Conservation (phyloP, 2,797 vertebrate genomes). For the Toxotes lorentzi region DNA sequence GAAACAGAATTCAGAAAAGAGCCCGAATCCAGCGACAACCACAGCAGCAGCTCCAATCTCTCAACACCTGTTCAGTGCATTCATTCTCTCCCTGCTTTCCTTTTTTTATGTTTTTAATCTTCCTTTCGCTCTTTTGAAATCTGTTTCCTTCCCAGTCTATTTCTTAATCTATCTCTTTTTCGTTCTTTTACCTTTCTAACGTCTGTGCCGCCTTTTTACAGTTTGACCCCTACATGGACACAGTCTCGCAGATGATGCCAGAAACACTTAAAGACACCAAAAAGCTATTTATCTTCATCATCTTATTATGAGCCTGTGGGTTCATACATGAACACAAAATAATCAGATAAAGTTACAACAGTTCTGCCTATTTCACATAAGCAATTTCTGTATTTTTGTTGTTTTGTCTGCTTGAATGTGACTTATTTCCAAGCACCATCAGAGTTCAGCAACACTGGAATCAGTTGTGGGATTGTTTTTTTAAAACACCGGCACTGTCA, state of each 20-base stretch:
- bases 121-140: slow-evolving; percentile 23
- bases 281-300: neutral
- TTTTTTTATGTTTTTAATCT: slow-evolving; percentile 34
- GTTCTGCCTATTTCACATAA: neutral
- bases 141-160: slow-evolving; percentile 1
- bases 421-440: too few species aligned
- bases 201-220: neutral
- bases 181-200: neutral
- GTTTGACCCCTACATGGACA: neutral
- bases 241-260: neutral
- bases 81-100: slow-evolving; percentile 9
- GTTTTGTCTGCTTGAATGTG: neutral
- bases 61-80: slow-evolving; percentile 2
- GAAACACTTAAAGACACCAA: neutral
- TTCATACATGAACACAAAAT: neutral
- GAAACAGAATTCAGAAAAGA: slow-evolving; percentile 37
- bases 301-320: neutral
- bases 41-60: slow-evolving; percentile 16
- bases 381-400: too few species aligned
- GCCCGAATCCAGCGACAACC: slow-evolving; percentile 33
- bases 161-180: slow-evolving; percentile 10
- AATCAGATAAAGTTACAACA: neutral
- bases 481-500: neutral
- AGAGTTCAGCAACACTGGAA: neutral
- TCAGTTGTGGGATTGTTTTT: neutral